Conservation (phyloP, 1,140 invertebrate genomes). For the Zaprionus tsacasi region DNA sequence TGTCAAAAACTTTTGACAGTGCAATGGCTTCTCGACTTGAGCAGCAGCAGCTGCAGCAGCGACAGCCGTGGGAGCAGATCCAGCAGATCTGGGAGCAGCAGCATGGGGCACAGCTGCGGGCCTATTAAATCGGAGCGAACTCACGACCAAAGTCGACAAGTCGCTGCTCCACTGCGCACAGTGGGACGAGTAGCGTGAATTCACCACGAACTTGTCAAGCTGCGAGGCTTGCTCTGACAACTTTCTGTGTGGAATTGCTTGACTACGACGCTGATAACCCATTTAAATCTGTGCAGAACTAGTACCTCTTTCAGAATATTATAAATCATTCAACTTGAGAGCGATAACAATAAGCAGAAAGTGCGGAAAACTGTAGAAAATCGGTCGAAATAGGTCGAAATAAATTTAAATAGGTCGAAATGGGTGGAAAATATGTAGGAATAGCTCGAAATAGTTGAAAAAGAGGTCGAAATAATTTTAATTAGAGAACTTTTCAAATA, state of each 20-base stretch:
- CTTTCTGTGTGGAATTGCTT: neutral
- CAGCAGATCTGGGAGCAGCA: slow-evolving; percentile 24
- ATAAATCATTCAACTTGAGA: neutral
- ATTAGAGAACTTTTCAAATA: neutral
- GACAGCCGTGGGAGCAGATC: neutral
- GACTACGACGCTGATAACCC: too few species aligned
- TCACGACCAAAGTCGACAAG: slow-evolving; percentile 4
- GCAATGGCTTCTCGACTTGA: slow-evolving; percentile 56
- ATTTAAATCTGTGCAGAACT: too few species aligned
- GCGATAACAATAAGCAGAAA: neutral
- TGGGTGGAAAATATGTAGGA: too few species aligned
- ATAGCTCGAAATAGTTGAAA: too few species aligned
- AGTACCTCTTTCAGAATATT: neutral
- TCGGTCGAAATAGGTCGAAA: too few species aligned
- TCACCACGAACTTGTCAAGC: neutral
- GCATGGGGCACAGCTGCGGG: slow-evolving; percentile 49
- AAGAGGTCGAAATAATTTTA: too few species aligned
- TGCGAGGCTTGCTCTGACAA: neutral
- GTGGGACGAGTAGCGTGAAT: neutral
- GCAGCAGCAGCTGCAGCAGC: slow-evolving; percentile 39
- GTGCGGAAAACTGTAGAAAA: neutral
- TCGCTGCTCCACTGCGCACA: neutral
- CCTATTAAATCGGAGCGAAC: slow-evolving; percentile 44
- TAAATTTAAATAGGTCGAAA: too few species aligned
- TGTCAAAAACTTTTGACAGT: slow-evolving; percentile 71